Conservation (phyloP, 2,888 invertebrate species). For the Athalia rosae region DNA sequence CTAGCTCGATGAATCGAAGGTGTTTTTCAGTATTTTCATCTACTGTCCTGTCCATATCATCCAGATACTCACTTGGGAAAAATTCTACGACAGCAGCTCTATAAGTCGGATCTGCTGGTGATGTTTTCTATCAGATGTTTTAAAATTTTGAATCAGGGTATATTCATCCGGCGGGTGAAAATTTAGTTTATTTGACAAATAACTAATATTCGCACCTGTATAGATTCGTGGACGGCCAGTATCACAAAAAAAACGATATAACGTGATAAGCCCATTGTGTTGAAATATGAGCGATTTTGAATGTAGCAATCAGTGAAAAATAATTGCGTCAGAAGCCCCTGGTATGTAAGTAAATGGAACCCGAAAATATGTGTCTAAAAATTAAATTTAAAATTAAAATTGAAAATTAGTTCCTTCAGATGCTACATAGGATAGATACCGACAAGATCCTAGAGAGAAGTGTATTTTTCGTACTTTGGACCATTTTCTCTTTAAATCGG, state of each 20-base stretch:
- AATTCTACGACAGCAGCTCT: constrained; percentile 59
- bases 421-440: too few relatives aligned
- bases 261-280: background rate
- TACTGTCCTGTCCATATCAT: constrained; percentile 35
- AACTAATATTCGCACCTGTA: constrained; percentile 3
- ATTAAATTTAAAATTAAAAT: too few relatives aligned
- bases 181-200: background rate
- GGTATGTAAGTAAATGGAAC: too few relatives aligned
- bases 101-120: constrained; percentile 45
- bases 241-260: background rate
- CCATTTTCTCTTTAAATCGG: too few relatives aligned
- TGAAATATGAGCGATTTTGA: background rate
- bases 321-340: too few relatives aligned
- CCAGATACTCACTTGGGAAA: constrained; percentile 36
- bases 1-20: constrained; percentile 47
- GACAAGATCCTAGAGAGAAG: too few relatives aligned
- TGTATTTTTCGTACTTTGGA: too few relatives aligned
- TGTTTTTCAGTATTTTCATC: constrained; percentile 48
- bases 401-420: too few relatives aligned
- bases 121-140: background rate
- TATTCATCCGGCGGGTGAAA: background rate
- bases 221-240: background rate
- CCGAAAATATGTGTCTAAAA: too few relatives aligned
- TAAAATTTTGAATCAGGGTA: background rate
- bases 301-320: too few relatives aligned